Evolutionary conservation across 2,113 vertebrate species (phyloP), one percentile per base, ranked within the genome.

Genomic region (Muscicapa adusta): DNA sequence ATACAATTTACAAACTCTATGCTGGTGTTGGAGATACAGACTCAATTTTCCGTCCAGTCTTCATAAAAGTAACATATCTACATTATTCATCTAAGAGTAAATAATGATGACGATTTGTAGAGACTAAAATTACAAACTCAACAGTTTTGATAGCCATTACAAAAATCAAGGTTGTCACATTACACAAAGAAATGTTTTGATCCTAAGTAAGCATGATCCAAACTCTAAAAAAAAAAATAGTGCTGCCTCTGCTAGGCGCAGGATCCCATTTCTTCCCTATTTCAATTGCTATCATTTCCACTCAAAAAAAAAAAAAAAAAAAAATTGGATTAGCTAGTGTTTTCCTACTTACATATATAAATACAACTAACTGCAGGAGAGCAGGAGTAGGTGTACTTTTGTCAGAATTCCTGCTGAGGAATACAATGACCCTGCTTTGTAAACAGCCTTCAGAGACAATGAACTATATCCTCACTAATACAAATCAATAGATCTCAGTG

Each of bases 1-100:
- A 84, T 91, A 88, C 95, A 96, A 92, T 94, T 96, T 96, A 89
- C 90, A 94, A 85, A 92, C 62, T 94, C 85, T 95, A 67, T 96
- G 81, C 89, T 97, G 93, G 60, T 67, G 6, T 80, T 83, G 79
- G 74, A 93, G 26, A 93, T 88, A 72, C 61, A 79, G 96, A 88
- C 75, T 88, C 80, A 94, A 82, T 96, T 95, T 97, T 95, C 74
- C 47, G 82, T 79, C 58, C 89, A 83, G 82, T 89, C 73, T 75
- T 88, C 20, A 0, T 94, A 96, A 96, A 89, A 92, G 83, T 90
- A 94, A 93, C 51, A 34, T 85, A 97, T 96, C 93, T 97, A 96
- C 85, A 94, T 96, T 94, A 90, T 94, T 95, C 48, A 96, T 96
- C 95, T 74, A 91, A 63, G 31, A 77, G 82, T 91, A 93, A 93